Base-by-base conservation (phyloP, 2,888 invertebrate genomes). In the Anorthoa munda region DNA sequence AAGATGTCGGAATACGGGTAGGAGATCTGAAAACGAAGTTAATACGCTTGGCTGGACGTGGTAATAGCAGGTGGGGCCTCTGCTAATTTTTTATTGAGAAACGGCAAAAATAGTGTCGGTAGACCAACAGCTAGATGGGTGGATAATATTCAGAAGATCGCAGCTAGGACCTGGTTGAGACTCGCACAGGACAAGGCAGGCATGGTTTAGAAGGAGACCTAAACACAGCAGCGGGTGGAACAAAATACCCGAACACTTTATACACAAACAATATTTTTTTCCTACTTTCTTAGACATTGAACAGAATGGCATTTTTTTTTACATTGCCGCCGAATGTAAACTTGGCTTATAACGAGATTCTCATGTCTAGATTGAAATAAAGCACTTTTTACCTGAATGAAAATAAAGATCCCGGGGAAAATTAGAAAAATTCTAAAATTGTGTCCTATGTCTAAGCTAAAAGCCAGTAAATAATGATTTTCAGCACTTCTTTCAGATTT, bases 331-430 rank as follows among this genome's bases (percentile, higher is more conserved):
- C 12, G n/a, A 59, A 74, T 59, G 17, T 4, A 46, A 67, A 15
- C 23, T 31, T 23, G 12, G 13, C 15, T 59, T 39, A 15, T 26
- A 56, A 68, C 45, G 15, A 76, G 51, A 64, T 71, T 59, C 64
- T 58, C 50, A 26, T 48, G 66, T 70, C 78, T 61, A 59, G 31
- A 56, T 82, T 74, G 60, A 78, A 71, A 82, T 74, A 61, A 7
- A 70, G n/a, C 45, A 59, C 56, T 50, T 82, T 71, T 82, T 58
- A 82, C 73, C 73, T 70, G 58, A 48, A 56, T 46, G 45, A 65
- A 79, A 55, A 17, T 68, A 71, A 78, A 50, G 26, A 50, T 31
- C 1, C 82, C 79, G 5, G 15, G 81, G 83, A 67, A 82, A 79
- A 71, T 74, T 53, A 60, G 60, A 72, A 67, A 69, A 65, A 70